phyloP scores from a whole-genome alignment of 2,113 vertebrate genomes.

The Chloropsis hardwickii region DNA sequence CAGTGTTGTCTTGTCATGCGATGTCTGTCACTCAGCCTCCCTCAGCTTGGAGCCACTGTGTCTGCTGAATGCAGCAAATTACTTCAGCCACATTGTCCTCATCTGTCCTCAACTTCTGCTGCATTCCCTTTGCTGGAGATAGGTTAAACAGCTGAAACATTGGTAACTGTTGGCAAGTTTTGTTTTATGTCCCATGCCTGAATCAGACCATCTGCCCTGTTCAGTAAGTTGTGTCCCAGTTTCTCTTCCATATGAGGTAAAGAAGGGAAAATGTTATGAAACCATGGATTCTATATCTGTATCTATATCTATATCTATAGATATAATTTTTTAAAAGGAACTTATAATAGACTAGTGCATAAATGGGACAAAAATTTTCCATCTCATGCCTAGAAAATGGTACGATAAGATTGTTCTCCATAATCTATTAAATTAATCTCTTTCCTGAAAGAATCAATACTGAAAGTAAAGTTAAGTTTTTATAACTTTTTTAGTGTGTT shows the following conservation, averaged over 20 bases:
- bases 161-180: background rate
- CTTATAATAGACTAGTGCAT: background rate
- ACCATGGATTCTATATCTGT: background rate
- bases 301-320: background rate
- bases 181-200: background rate
- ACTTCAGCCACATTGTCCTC: background rate
- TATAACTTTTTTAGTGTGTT: background rate
- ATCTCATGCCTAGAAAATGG: background rate
- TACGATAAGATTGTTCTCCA: background rate
- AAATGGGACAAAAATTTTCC: background rate
- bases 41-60: background rate
- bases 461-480: background rate
- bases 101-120: background rate
- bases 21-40: background rate
- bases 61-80: background rate
- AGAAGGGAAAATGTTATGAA: conserved; percentile 3
- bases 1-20: rapidly evolving
- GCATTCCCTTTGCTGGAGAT: background rate
- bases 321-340: background rate
- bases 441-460: background rate
- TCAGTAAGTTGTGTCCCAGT: background rate
- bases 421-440: background rate
- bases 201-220: background rate
- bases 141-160: background rate
- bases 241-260: background rate